phyloP scores from a whole-genome alignment of 2,113 vertebrate genomes.

The Lophura nycthemera region DNA sequence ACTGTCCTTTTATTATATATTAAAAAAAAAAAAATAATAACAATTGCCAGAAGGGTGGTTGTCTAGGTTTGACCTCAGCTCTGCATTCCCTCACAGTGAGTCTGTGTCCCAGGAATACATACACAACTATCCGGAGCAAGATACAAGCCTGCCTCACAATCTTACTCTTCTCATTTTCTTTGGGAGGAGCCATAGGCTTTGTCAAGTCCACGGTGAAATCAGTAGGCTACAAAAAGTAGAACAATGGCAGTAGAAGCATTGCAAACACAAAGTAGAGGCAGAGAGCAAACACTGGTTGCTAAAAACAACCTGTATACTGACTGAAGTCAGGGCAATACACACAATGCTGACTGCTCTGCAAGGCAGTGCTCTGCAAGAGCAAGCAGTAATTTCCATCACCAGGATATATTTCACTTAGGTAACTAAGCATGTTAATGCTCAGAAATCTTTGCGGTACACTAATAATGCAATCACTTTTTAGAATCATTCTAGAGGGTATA shows the following conservation, averaged over 20 bases:
- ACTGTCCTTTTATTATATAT: background rate
- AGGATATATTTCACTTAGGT: slow-evolving; percentile 23
- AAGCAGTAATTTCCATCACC: slow-evolving; percentile 4
- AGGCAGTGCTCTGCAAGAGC: slow-evolving; percentile 13
- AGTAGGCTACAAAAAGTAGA: slow-evolving; percentile 43
- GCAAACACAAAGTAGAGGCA: background rate
- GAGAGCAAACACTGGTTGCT: slow-evolving; percentile 35
- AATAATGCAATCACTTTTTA: slow-evolving; percentile 23
- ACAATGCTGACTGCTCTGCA: slow-evolving; percentile 1
- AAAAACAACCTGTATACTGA: slow-evolving; percentile 16
- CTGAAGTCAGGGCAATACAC: background rate
- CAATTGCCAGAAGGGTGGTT: background rate
- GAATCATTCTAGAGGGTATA: background rate
- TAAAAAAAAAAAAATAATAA: background rate
- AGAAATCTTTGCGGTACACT: slow-evolving; percentile 31
- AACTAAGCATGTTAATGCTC: slow-evolving; percentile 21
- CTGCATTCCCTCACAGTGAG: background rate
- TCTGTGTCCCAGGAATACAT: background rate
- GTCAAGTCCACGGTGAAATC: background rate
- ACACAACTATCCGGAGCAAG: background rate
- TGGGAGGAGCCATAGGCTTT: slow-evolving; percentile 13
- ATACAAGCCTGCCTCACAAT: background rate
- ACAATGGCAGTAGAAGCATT: background rate
- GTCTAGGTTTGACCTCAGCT: background rate
- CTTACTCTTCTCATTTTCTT: background rate